phyloP scores from a whole-genome alignment of 1,140 invertebrate species.

The Phymastichus coffea region DNA sequence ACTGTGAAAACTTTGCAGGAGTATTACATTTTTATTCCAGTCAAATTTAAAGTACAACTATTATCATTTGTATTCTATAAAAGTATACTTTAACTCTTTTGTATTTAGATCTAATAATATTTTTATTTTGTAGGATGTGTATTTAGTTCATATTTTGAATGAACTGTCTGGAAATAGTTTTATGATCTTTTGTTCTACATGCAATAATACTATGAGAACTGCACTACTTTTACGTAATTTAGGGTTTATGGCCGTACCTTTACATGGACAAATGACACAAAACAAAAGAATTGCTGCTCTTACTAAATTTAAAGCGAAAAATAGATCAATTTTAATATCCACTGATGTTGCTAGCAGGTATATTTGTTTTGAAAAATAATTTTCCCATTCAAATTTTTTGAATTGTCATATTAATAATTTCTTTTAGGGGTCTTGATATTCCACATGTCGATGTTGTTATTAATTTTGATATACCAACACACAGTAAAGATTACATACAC shows the following conservation, averaged over 20 bases:
- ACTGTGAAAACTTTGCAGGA: conserved; percentile 96
- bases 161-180: conserved; percentile 95
- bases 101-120: neutral
- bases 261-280: conserved; percentile 97
- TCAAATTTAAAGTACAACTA: conserved; percentile 82
- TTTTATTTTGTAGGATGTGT: conserved; percentile 75
- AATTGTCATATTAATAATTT: conserved; percentile 13
- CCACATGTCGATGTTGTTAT: conserved; percentile 97
- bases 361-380: conserved; percentile 2
- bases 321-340: conserved; percentile 85
- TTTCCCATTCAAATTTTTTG: conserved; percentile 22
- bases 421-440: conserved; percentile 92
- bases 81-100: conserved; percentile 6
- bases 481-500: conserved; percentile 96
- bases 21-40: conserved; percentile 93
- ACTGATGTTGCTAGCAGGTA: conserved; percentile 95
- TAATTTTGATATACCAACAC: conserved; percentile 96
- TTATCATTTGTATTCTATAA: conserved; percentile 1
- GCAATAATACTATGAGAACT: conserved; percentile 85
- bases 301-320: conserved; percentile 91
- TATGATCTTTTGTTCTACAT: conserved; percentile 96
- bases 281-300: conserved; percentile 88
- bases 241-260: conserved; percentile 87
- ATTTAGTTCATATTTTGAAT: conserved; percentile 94
- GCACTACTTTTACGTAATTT: conserved; percentile 86